A percentile compares a stretch with the other conserved stretches of the same genome.
phyloP scores from a whole-genome alignment of 1,140 invertebrate genomes.

The Mylabris phalerata region DNA sequence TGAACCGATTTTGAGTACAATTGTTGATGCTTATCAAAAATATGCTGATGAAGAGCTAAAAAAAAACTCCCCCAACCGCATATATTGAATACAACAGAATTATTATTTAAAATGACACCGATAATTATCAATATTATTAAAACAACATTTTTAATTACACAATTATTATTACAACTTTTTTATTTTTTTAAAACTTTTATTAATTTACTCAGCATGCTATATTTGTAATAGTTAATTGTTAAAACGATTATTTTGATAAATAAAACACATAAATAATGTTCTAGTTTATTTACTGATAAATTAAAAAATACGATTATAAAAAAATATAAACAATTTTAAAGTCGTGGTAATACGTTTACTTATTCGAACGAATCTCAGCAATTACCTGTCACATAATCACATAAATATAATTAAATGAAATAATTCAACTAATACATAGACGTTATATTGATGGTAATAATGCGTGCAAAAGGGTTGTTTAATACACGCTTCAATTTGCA shows the following conservation, averaged over 20 bases:
- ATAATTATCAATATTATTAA: constrained; percentile 22
- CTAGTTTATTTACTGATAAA: too few species aligned
- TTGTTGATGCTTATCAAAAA: constrained; percentile 27
- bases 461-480: neutral
- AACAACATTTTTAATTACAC: constrained; percentile 17
- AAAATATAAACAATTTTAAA: too few species aligned
- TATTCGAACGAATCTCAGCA: too few species aligned
- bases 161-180: constrained; percentile 22
- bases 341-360: too few species aligned
- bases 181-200: constrained; percentile 14
- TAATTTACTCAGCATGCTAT: constrained; percentile 4
- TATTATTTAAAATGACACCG: constrained; percentile 28
- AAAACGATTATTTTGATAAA: too few species aligned
- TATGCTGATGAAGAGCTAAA: constrained; percentile 28
- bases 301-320: too few species aligned
- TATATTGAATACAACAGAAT: constrained; percentile 30
- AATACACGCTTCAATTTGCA: constrained; percentile 13
- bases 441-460: too few species aligned
- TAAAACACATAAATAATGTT: too few species aligned
- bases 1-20: constrained; percentile 23
- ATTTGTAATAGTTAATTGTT: neutral
- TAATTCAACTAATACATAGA: too few species aligned
- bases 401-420: too few species aligned
- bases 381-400: too few species aligned
- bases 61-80: constrained; percentile 34